These are phyloP conservation scores for Rhinella marina DNA, from an alignment of 2,797 vertebrate genomes.

Conservation along the genomic window DNA sequence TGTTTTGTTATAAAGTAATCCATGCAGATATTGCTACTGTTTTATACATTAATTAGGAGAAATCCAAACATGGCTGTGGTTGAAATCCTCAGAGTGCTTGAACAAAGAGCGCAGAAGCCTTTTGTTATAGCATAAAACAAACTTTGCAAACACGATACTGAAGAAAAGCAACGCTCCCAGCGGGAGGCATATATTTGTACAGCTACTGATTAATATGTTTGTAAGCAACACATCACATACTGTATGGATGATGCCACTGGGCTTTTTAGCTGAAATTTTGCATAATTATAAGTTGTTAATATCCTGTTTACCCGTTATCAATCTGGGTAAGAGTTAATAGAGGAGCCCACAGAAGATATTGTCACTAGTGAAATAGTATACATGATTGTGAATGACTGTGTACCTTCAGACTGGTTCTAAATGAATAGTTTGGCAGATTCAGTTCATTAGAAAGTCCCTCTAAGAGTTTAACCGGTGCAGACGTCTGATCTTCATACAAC, in stretches of 20 bases:
- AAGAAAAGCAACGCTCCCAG: conserved; percentile 57
- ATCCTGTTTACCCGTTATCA: conserved; percentile 8
- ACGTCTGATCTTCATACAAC: too few relatives aligned
- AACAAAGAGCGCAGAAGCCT: conserved; percentile 57
- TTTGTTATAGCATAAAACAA: conserved; percentile 60
- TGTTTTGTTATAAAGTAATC: conserved; percentile 29
- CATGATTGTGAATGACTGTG: too few relatives aligned
- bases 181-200: conserved; percentile 58
- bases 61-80: conserved; percentile 51
- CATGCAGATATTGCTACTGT: conserved; percentile 36
- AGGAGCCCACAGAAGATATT: neutral
- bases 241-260: conserved; percentile 27
- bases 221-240: conserved; percentile 48
- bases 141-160: conserved; percentile 60
- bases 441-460: too few relatives aligned
- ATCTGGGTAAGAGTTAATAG: neutral
- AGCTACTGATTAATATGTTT: conserved; percentile 60
- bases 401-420: too few relatives aligned
- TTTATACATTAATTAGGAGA: conserved; percentile 54
- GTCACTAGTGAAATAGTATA: too few relatives aligned
- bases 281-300: conserved; percentile 7
- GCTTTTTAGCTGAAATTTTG: conserved; percentile 19
- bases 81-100: conserved; percentile 54
- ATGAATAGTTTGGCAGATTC: too few relatives aligned
- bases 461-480: too few relatives aligned